Evolutionary conservation across 2,888 invertebrate genomes (phyloP), one percentile per base, ranked within the genome.

Genomic region (Drosophila mulleri): DNA sequence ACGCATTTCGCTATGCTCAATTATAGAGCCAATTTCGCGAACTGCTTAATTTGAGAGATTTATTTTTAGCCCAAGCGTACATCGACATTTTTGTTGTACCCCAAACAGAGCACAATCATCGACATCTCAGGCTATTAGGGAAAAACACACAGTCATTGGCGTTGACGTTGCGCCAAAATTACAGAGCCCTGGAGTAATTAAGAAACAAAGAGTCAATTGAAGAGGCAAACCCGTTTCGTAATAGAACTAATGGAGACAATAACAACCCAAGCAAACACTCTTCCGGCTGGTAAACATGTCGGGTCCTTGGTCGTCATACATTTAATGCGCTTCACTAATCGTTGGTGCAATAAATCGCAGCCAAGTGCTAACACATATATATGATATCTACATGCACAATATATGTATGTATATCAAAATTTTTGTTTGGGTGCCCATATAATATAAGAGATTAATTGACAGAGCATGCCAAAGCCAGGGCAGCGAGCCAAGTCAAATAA

Each of bases 401-500:
- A 41, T n/a, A 44, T 29, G 8, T n/a, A 16, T 54, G 12, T 37
- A 12, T 37, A 23, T 41, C 1, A 35, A 32, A 9, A 59, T 32
- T 35, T 35, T 16, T 65, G 48, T 23, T 14, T 50, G 44, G 45
- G n/a, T 37, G 18, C 16, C 12, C 26, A 58, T 58, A 44, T 47
- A 62, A 52, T 70, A 66, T 63, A 48, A 37, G 23, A 61, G 60
- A 78, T 61, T 70, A 73, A 78, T 73, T 77, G 66, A 64, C 69
- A 63, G 45, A 62, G 60, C 65, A 64, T 42, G 23, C 56, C 56
- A 60, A 68, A 87, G 70, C 37, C 57, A 63, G 44, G 67, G 72
- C 83, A 78, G 45, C 35, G 52, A 44, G 82, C 75, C 85, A 72
- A 84, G 78, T 60, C 70, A 76, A 72, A 79, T 50, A 69, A 16